Base-by-base conservation (phyloP, 2,797 vertebrate genomes). In the Cossypha polioptera region DNA sequence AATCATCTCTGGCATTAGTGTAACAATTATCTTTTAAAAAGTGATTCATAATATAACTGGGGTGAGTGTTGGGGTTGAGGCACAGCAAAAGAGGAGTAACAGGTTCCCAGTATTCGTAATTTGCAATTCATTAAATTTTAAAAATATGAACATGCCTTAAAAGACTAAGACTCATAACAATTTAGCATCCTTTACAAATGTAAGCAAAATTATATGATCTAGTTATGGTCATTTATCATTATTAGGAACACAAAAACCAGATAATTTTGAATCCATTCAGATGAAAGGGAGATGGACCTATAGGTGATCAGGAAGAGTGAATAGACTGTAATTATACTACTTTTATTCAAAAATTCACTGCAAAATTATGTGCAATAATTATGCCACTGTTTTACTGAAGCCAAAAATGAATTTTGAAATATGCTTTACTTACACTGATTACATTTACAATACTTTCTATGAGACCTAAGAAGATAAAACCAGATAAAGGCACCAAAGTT, bases 291-390 rank as follows among this genome's bases (percentile, higher is more conserved):
- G 65, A 54, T 10, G 92, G 58, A 85, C 33, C 53, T 47, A 36
- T 22, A 80, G 71, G 65, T 95, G 89, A 94, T 54, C 50, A 80
- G 50, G 51, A 95, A 48, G 68, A 90, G 45, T 90, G 89, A 95
- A 94, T 91, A 95, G 91, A 90, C 22, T 54, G 21, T 59, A 93
- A 92, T 94, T 92, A 92, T 50, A 88, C n/a, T 82, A 76, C 53
- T 72, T 93, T 74, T 85, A 86, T 55, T 88, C 0, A 0, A 90
- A 84, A 94, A 88, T 83, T 85, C 57, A 26, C 48, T 74, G 53
- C 75, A 86, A 92, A 92, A 96, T 86, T 88, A 92, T 16, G 5
- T 61, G 73, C 65, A 87, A 24, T 94, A 80, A 91, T 92, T 91
- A 94, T 54, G 54, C 38, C 38, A 80, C 45, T 82, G 68, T 87